Conservation (phyloP, 1,140 invertebrate genomes). For the Hyles vespertilio region DNA sequence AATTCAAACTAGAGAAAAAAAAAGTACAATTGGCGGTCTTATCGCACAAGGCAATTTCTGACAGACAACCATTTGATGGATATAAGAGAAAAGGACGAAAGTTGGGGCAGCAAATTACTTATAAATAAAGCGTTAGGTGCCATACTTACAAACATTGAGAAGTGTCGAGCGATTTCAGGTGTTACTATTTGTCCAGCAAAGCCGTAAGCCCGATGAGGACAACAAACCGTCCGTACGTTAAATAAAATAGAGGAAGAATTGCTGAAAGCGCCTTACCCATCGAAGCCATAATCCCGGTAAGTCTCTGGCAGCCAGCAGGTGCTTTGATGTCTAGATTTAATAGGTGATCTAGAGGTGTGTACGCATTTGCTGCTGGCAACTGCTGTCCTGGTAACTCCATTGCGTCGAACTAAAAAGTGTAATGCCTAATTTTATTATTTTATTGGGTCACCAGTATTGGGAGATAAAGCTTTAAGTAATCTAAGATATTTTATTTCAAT, state of each 20-base stretch:
- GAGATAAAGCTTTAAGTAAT: too few species aligned
- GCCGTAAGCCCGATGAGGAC: not conserved
- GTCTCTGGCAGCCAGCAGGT: slow-evolving; percentile 48
- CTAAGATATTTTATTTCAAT: too few species aligned
- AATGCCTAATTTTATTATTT: not conserved
- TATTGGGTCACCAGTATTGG: too few species aligned
- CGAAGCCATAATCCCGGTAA: slow-evolving; percentile 54
- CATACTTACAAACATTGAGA: too few species aligned
- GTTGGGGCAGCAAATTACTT: too few species aligned
- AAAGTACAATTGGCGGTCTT: too few species aligned
- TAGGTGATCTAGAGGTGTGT: slow-evolving; percentile 46
- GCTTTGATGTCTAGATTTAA: slow-evolving; percentile 53
- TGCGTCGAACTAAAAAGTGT: slow-evolving; percentile 45
- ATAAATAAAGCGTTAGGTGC: too few species aligned
- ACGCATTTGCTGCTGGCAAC: slow-evolving; percentile 39
- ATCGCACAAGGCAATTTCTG: too few species aligned
- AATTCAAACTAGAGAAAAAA: too few species aligned
- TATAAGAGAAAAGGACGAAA: too few species aligned
- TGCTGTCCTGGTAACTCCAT: slow-evolving; percentile 65
- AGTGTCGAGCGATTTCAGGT: not conserved
- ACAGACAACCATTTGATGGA: too few species aligned
- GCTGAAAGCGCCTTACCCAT: slow-evolving; percentile 38
- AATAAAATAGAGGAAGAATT: not conserved
- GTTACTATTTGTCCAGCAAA: not conserved
- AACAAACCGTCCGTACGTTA: not conserved